These are phyloP conservation scores for Lichenostomus cassidix DNA, from an alignment of 2,113 vertebrate genomes.

Conservation along the genomic window DNA sequence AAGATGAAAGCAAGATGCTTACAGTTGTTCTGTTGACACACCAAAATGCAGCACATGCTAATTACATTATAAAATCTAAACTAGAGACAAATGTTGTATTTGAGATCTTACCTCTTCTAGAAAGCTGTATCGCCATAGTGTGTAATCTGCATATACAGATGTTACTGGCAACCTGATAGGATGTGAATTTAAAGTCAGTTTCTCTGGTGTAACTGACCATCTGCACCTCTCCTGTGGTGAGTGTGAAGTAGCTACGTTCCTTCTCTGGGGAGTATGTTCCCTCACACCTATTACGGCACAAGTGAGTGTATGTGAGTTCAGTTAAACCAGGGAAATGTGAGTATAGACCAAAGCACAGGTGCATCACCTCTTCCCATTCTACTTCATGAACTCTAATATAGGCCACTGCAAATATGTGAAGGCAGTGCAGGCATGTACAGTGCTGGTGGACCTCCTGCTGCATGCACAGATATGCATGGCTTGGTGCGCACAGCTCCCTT, in stretches of 20 bases:
- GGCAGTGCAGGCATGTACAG: background rate
- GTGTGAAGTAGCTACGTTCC: background rate
- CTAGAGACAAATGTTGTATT: background rate
- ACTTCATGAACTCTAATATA: background rate
- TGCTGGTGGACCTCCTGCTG: background rate
- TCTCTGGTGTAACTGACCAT: background rate
- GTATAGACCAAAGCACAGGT: background rate
- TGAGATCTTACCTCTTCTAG: background rate
- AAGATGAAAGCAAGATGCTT: background rate
- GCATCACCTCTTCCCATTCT: background rate
- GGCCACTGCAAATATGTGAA: background rate
- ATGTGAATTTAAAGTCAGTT: background rate
- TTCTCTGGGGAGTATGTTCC: background rate
- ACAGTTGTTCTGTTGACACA: background rate
- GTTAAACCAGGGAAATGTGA: background rate
- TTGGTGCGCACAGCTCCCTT: rapidly evolving
- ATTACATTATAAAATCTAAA: background rate
- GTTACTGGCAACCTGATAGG: background rate
- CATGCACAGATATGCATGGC: background rate
- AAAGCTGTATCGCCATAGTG: background rate
- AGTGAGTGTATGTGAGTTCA: rapidly evolving
- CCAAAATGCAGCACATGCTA: background rate
- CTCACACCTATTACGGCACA: rapidly evolving
- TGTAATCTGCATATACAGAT: background rate
- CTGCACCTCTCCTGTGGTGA: background rate